Evolutionary conservation across 2,113 vertebrate species (phyloP).

Genomic region (Mus spicilegus): DNA sequence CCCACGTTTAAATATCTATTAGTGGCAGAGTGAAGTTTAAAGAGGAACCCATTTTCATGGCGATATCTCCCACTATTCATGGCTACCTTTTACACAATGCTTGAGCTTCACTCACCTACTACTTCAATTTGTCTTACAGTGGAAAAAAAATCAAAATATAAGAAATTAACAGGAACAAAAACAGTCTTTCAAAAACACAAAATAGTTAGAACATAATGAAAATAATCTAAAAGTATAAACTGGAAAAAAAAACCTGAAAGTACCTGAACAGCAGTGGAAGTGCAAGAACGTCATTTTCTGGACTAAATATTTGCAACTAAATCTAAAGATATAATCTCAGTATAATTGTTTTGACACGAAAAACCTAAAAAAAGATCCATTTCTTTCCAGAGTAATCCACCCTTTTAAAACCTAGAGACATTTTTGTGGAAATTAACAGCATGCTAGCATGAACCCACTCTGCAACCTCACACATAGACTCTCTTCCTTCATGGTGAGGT

Average conservation of each 20-base stretch:
- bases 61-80: neutral
- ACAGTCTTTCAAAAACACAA: slow-evolving; percentile 46
- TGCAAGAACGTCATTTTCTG: neutral
- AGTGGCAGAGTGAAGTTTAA: neutral
- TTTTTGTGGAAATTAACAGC: slow-evolving; percentile 32
- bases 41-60: neutral
- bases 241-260: neutral
- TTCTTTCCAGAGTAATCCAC: neutral
- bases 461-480: neutral
- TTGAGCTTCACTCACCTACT: slow-evolving; percentile 42
- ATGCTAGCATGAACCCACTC: neutral
- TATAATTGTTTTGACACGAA: neutral
- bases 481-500: neutral
- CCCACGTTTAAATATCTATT: slow-evolving; percentile 40
- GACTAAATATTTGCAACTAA: slow-evolving; percentile 18
- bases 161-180: neutral
- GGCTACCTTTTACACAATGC: neutral
- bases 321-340: neutral
- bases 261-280: neutral
- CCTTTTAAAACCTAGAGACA: slow-evolving; percentile 32
- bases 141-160: neutral
- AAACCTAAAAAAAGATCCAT: neutral
- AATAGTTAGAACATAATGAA: slow-evolving; percentile 23
- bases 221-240: slow-evolving; percentile 30
- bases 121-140: slow-evolving; percentile 23